A percentile compares a stretch with the other conserved stretches of the same genome.
Conservation (phyloP, 2,797 vertebrate species). For the Pseudochaenichthys georgianus region DNA sequence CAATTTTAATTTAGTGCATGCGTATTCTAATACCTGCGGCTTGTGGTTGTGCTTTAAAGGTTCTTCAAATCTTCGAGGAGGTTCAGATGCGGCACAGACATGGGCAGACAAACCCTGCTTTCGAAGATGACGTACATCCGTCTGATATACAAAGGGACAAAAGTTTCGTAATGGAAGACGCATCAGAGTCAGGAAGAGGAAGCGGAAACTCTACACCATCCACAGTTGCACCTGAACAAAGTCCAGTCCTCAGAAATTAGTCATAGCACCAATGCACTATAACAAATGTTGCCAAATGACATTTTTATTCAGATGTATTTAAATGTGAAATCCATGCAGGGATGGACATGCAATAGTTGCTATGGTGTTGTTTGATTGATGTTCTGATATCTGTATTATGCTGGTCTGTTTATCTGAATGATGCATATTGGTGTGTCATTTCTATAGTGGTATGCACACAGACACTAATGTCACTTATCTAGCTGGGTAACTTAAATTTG, state of each 20-base stretch:
- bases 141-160: slow-evolving; percentile 23
- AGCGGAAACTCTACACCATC: slow-evolving; percentile 22
- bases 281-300: neutral
- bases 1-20: neutral
- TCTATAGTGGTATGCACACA: slow-evolving; percentile 3
- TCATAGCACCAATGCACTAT: neutral
- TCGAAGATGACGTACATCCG: slow-evolving; percentile 67
- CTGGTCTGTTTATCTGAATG: neutral
- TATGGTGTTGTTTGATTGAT: neutral
- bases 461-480: neutral
- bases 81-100: slow-evolving; percentile 82
- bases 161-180: neutral
- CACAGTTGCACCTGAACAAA: slow-evolving; percentile 17
- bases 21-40: neutral
- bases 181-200: slow-evolving; percentile 18
- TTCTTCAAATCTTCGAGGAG: slow-evolving; percentile 90
- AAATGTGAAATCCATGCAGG: neutral
- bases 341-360: neutral
- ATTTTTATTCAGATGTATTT: neutral
- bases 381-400: neutral
- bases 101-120: slow-evolving; percentile 76
- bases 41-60: slow-evolving; percentile 72
- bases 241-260: slow-evolving; percentile 7
- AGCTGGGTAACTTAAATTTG: neutral
- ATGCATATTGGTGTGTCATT: neutral